Conservation (phyloP, 1,140 invertebrate genomes). For the Cydia fagiglandana region DNA sequence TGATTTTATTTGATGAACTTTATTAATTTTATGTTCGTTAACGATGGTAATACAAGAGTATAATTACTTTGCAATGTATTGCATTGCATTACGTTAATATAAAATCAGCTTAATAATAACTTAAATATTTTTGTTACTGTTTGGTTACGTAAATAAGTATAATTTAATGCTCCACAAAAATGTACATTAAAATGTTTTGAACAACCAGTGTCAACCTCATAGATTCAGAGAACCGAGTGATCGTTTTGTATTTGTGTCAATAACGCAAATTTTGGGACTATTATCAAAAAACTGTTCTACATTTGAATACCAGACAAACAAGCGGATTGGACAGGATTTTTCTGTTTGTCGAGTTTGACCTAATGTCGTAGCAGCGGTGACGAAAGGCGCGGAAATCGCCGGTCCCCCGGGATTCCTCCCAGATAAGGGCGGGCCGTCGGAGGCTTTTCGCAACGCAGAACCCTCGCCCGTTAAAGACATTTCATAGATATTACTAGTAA, state of each 20-base stretch:
- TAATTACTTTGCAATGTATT: not conserved
- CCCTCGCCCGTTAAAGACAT: conserved; percentile 13
- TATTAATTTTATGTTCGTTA: not conserved
- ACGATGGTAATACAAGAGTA: not conserved
- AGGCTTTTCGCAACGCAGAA: not conserved
- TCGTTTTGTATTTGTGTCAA: too few species aligned
- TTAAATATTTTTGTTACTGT: too few species aligned
- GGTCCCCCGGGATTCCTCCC: conserved; percentile 3
- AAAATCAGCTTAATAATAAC: not conserved
- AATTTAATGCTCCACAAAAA: too few species aligned
- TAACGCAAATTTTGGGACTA: too few species aligned
- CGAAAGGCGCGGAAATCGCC: conserved; percentile 26
- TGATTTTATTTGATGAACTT: conserved; percentile 20
- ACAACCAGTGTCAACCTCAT: too few species aligned
- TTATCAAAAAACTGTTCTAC: not conserved
- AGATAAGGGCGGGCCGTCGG: conserved; percentile 19
- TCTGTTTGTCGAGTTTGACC: conserved; percentile 20
- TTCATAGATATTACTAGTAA: conserved; percentile 8
- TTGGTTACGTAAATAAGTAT: too few species aligned
- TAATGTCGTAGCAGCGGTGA: conserved; percentile 23
- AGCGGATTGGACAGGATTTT: not conserved
- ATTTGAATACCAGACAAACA: conserved; percentile 14
- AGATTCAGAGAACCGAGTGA: too few species aligned
- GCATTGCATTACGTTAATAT: not conserved
- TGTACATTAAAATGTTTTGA: too few species aligned